Base-by-base conservation (phyloP, 1,140 invertebrate genomes). In the Phortica variegata region DNA sequence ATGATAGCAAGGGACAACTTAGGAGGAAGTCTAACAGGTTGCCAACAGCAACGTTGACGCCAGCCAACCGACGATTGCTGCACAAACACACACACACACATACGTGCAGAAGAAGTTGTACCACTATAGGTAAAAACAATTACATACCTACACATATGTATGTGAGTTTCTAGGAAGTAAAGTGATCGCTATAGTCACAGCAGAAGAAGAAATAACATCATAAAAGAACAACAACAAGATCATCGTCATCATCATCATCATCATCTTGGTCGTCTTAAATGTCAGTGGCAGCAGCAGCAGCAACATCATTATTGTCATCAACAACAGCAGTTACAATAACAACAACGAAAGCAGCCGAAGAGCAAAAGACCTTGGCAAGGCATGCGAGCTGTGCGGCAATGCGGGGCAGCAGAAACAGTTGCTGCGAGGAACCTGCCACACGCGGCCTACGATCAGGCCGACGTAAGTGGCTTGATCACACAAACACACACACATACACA, bases 381-480 rank as follows among this genome's bases (percentile, higher is more conserved):
- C 5, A 21, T 55, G 65, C 13, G 19, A 18, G 39, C 47, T 47
- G 26, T 46, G 55, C 47, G 12, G 33, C 59, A 40, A n/a, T 13
- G 33, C 6, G 38, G 38, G 8, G 37, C 2, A 29, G 32, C 15
- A 43, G 8, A 32, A 5, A 31, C 41, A 54, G 54, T 47, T 58
- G 52, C 57, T 42, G 31, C 38, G 12, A 43, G 65, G 66, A 70
- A 70, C 65, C 65, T 70, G 65, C 65, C 65, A 70, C 65, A 70
- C 65, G 65, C 65, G 57, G 66, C 65, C 65, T 70, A 70, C 66
- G 66, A 70, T 61, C 65, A 65, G 57, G 66, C 65, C 65, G 70
- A 70, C 66, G 66, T 70, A 70, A 70, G 66, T 70, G 65, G 65
- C 65, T 66, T 70, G 61, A 65, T 69, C 65, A 61, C 65, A 69